A percentile compares a stretch with the other conserved stretches of the same genome.
These are phyloP conservation scores for Oligia fasciuncula DNA, from an alignment of 2,888 invertebrate species.

Conservation along the genomic window DNA sequence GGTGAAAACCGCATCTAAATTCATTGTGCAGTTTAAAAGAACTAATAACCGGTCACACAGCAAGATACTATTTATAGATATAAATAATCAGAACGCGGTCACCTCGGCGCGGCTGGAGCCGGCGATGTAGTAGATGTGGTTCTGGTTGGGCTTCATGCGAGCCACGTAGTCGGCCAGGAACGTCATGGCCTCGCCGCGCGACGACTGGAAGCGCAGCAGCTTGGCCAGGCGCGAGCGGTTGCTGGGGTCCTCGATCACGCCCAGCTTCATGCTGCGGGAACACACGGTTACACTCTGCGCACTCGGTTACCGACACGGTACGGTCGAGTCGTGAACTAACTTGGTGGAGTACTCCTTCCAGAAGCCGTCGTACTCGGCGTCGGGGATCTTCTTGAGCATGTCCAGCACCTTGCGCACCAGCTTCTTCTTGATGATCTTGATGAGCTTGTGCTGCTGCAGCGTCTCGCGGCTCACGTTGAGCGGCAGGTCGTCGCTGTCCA, in stretches of 20 bases:
- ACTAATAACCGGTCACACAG: not conserved
- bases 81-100: not conserved
- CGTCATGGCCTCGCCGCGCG: conserved; percentile 92
- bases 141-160: conserved; percentile 98
- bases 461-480: conserved; percentile 99
- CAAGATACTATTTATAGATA: not conserved
- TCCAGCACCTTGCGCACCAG: conserved; percentile 98
- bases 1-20: not conserved
- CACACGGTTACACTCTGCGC: not conserved
- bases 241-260: conserved; percentile 99
- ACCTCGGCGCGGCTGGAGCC: conserved; percentile 95
- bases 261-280: conserved; percentile 94
- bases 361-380: conserved; percentile 97
- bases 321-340: conserved; percentile 81
- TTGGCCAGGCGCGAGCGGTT: conserved; percentile 99
- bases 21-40: not conserved
- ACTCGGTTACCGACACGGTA: not conserved
- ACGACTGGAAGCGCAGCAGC: conserved; percentile 97
- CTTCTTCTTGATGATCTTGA: conserved; percentile 99
- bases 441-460: conserved; percentile 99
- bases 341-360: conserved; percentile 99
- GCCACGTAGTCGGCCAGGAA: conserved; percentile 96
- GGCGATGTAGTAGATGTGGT: conserved; percentile 98
- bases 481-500: conserved; percentile 99
- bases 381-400: conserved; percentile 98